Conservation (phyloP, 1,140 invertebrate genomes). For the Meloidogyne exigua region DNA sequence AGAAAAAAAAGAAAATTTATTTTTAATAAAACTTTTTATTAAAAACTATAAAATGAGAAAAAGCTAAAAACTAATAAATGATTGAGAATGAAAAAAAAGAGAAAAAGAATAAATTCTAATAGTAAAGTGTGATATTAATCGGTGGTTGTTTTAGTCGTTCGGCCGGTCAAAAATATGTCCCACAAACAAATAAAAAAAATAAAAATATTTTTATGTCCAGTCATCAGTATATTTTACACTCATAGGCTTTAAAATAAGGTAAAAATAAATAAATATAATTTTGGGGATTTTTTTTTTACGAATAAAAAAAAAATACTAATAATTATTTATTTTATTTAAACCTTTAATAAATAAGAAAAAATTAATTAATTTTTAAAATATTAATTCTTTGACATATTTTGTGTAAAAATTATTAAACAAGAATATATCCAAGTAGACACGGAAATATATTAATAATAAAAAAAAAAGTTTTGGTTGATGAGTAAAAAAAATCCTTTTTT, state of each 20-base stretch:
- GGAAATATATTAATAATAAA: background rate
- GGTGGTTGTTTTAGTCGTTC: background rate
- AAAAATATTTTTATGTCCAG: background rate
- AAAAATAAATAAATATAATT: background rate
- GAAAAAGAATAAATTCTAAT: background rate
- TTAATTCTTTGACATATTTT: no score
- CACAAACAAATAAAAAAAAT: background rate
- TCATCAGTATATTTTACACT: background rate
- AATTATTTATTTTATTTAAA: background rate
- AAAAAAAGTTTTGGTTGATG: background rate
- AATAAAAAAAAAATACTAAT: background rate
- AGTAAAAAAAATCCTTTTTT: background rate
- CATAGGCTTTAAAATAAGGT: background rate
- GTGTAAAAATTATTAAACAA: background rate
- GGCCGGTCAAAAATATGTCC: background rate
- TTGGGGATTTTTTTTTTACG: background rate
- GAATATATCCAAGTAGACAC: background rate
- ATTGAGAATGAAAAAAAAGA: background rate
- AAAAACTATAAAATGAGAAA: background rate
- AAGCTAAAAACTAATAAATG: slow-evolving; percentile 1
- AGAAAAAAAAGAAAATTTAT: no score
- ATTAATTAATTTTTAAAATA: no score
- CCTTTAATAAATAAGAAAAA: background rate
- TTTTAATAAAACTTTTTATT: no score
- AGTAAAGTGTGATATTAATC: slow-evolving; percentile 2